These are phyloP conservation scores for Galemys pyrenaicus DNA, from an alignment of 2,113 vertebrate species.

Conservation along the genomic window DNA sequence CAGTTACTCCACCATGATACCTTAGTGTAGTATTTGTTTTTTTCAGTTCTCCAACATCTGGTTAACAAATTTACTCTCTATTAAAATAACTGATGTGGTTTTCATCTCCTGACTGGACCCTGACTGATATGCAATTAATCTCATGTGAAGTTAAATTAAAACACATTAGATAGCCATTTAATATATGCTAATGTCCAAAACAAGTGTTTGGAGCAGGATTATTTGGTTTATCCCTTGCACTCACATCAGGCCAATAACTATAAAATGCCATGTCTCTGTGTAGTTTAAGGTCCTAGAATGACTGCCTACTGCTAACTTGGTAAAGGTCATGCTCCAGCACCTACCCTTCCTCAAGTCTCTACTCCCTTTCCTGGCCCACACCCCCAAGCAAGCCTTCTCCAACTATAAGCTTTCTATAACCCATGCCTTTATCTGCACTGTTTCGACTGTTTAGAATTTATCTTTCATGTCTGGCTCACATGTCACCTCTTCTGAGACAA, in stretches of 20 bases:
- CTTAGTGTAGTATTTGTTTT: not conserved
- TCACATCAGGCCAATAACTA: not conserved
- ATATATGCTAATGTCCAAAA: not conserved
- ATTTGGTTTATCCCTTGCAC: not conserved
- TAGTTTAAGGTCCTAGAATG: not conserved
- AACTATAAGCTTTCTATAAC: not conserved
- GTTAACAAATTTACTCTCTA: not conserved
- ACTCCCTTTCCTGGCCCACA: not conserved
- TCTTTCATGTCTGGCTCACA: not conserved
- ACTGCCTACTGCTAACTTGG: not conserved
- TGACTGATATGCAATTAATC: not conserved
- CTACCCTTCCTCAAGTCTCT: not conserved
- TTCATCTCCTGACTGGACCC: not conserved
- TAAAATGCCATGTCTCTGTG: not conserved
- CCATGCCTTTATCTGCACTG: not conserved
- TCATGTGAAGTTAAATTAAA: slow-evolving; percentile 47
- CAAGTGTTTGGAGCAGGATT: not conserved
- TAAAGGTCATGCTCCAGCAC: not conserved
- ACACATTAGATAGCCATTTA: slow-evolving; percentile 20
- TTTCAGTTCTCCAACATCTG: not conserved
- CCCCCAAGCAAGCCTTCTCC: not conserved
- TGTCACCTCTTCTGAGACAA: not conserved
- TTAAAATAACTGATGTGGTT: slow-evolving; percentile 44
- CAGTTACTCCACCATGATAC: not conserved
- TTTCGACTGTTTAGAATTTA: not conserved